Evolutionary conservation across 1,140 invertebrate species (phyloP), one percentile per base, ranked within the genome.

Genomic region (Drosophila watanabei): DNA sequence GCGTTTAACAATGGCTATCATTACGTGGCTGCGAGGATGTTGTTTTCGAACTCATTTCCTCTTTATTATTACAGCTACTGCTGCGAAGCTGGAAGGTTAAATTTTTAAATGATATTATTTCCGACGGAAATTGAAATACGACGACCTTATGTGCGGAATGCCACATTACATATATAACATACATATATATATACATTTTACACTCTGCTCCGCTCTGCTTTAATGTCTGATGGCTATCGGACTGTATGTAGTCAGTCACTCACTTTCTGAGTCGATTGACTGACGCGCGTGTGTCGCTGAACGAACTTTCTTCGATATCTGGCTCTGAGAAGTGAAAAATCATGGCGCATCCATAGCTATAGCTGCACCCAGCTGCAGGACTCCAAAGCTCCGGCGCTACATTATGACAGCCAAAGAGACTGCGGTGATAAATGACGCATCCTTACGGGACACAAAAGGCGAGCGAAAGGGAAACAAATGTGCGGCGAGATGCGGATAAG

Each of bases 381-480:
- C 49, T 33, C 71, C 52, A 60, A 43, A 56, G 57, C 51, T 58
- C 39, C 60, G 41, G 65, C 10, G 54, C 9, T 49, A 56, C 66
- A 82, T 78, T 82, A 77, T 90, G 86, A 90, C 86, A 90, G 65
- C 64, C 51, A 82, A 72, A 75, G 85, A 63, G 79, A 80, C 76
- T 64, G 72, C 35, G 72, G 77, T 90, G 86, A 90, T 90, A 90
- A 90, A 90, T 90, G 86, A 90, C 71, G 82, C 79, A 82, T 76
- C 80, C 88, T 71, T 57, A 54, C 48, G 86, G 48, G 24, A 75
- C 79, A 90, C 65, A 80, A 82, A 79, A 75, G 66, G 49, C 72
- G 49, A 79, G 75, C 65, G 52, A 75, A 89, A 90, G 78, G 66
- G 70, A 79, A 85, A 81, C 68, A 81, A 89, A 89, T 75, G 71